Evolutionary conservation across 2,113 vertebrate genomes (phyloP), one percentile per base, ranked within the genome.

Genomic region (Ginglymostoma cirratum): DNA sequence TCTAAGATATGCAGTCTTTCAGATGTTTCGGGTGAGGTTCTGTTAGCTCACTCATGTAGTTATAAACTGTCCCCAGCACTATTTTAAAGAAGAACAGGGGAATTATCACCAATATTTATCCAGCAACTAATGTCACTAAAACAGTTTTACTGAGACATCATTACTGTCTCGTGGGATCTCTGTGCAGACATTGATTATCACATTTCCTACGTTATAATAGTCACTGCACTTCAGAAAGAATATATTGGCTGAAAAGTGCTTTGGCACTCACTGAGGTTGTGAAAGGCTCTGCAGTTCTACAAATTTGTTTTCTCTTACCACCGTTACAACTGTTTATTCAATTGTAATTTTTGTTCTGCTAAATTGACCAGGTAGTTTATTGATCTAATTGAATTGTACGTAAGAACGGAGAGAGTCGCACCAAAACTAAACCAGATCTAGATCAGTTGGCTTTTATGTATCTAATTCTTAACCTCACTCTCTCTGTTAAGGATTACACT

Each of bases 401-500:
- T 7, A 45, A 42, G 38, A 83, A 42, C 27, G 8, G 85, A 27
- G 83, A 86, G 38, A 10, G 38, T 86, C 42, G 0, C 83, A 5
- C 19, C 6, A 48, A 21, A 42, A 7, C 2, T 48, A 87, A 52
- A 27, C 23, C 45, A 87, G 27, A 86, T 27, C 17, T 24, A 10
- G 83, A 2, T 86, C 19, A 86, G 48, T 48, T 86, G 19, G 80
- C 42, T 65, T 95, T 42, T 19, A 10, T 42, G 42, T 48, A 87
- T 30, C 48, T 80, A 30, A 85, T 55, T 45, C 48, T 42, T 96
- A 38, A 83, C 34, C 1, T 38, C 34, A n/a, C 42, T 3, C 69
- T 0, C 83, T 95, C 0, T 94, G 66, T 96, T 45, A 96, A 99
- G 99, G 97, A 97, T 45, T 97, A 97, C 90, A 97, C 98, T 95